These are phyloP conservation scores for Lepisosteus osseus DNA, from an alignment of 2,113 vertebrate species.

Conservation along the genomic window DNA sequence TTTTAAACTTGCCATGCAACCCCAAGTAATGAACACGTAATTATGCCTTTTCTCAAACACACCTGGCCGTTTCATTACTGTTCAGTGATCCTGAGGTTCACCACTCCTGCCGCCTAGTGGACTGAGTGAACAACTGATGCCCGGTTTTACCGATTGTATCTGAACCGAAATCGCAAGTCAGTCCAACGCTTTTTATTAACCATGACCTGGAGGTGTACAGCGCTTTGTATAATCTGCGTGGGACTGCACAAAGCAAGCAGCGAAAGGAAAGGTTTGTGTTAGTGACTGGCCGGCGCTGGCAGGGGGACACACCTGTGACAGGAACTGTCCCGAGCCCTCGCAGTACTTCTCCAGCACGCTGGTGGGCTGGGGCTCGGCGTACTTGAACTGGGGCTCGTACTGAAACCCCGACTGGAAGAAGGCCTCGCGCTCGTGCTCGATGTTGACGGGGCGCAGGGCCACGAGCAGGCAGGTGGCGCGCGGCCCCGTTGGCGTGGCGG, in stretches of 20 bases:
- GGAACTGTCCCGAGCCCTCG: slow-evolving; percentile 83
- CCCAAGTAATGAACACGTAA: too few relatives aligned
- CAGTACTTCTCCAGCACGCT: slow-evolving; percentile 84
- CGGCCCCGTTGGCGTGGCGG: slow-evolving; percentile 25
- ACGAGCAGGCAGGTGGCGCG: slow-evolving; percentile 79
- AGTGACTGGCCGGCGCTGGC: neutral
- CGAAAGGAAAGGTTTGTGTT: neutral
- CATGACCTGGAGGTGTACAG: too few relatives aligned
- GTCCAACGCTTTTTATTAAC: too few relatives aligned
- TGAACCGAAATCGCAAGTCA: too few relatives aligned
- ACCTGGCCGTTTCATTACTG: too few relatives aligned
- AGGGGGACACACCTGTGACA: slow-evolving; percentile 72
- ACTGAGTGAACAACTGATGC: too few relatives aligned
- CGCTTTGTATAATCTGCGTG: too few relatives aligned
- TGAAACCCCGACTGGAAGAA: slow-evolving; percentile 83
- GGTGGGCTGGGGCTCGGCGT: slow-evolving; percentile 71
- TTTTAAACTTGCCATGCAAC: too few relatives aligned
- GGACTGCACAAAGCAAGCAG: neutral
- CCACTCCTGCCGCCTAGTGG: too few relatives aligned
- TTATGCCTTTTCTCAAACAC: too few relatives aligned
- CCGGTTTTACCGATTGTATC: too few relatives aligned
- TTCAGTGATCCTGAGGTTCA: too few relatives aligned
- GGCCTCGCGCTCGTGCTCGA: slow-evolving; percentile 75
- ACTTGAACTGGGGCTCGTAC: slow-evolving; percentile 92
- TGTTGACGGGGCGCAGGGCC: slow-evolving; percentile 81